Percentiles rank a stretch among this genome's conserved stretches.
Conservation (phyloP, 2,888 invertebrate genomes). For the Ophonus ardosiacus region DNA sequence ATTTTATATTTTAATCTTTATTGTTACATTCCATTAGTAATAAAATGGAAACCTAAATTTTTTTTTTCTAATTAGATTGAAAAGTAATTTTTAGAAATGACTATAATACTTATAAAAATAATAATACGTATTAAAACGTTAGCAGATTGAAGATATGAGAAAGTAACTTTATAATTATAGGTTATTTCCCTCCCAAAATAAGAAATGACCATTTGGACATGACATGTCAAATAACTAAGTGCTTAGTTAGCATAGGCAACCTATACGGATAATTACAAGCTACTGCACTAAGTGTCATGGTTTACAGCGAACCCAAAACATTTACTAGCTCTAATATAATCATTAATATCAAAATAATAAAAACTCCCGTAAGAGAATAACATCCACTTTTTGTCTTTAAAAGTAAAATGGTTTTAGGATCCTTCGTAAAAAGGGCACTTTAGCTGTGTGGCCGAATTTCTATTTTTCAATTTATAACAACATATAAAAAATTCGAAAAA, state of each 20-base stretch:
- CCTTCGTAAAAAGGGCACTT: too few species aligned
- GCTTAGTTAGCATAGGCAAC: slow-evolving; percentile 6
- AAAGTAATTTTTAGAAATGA: too few species aligned
- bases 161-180: slow-evolving; percentile 1
- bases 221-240: background rate
- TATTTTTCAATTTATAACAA: too few species aligned
- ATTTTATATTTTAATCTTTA: too few species aligned
- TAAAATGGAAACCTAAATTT: too few species aligned
- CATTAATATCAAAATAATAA: background rate
- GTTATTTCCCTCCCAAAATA: background rate
- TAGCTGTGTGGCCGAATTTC: too few species aligned
- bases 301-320: background rate
- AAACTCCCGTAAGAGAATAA: background rate
- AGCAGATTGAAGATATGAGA: background rate
- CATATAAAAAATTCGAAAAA: too few species aligned
- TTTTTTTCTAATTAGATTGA: too few species aligned
- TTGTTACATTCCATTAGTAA: too few species aligned
- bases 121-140: background rate
- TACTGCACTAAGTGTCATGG: background rate
- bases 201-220: slow-evolving; percentile 3
- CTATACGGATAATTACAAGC: background rate
- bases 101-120: background rate
- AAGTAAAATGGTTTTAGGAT: too few species aligned
- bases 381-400: too few species aligned
- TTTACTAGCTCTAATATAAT: background rate